Base-by-base conservation (phyloP, 2,113 vertebrate species). In the Chloebia gouldiae region DNA sequence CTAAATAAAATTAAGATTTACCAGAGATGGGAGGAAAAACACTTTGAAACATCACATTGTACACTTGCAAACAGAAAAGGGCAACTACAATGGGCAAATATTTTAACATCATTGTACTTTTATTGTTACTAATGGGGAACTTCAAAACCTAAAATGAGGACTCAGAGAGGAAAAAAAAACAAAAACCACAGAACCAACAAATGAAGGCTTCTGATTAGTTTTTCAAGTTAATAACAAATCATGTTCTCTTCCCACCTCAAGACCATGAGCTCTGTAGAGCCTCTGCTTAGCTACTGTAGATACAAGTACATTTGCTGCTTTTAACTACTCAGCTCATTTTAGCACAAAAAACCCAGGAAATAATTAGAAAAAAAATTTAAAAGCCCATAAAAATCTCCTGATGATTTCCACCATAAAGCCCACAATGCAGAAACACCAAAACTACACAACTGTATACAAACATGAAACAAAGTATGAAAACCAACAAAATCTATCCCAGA, bases 1-100 rank as follows among this genome's bases (percentile, higher is more conserved):
- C 83, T 92, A 97, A 94, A 97, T 84, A 94, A 97, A 97, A 97
- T 96, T 96, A 97, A 97, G 90, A 95, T 92, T 93, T 95, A 61
- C 81, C 66, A 96, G 78, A 54, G 86, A 97, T 96, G 15, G n/a
- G 37, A 94, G 88, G 86, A 95, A 61, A 78, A 90, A 20, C 72
- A 51, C 56, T 95, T 94, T 79, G 80, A 85, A 49, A 64, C n/a
- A 86, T 51, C 40, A 39, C 61, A 77, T 66, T 40, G 56, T 88
- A 78, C 27, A 2, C 25, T 89, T 92, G 10, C 69, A 96, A 82
- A 60, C 31, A 90, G 84, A 73, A 31, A 56, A 66, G 19, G 16
- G 23, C 18, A 78, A 92, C 85, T 83, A 89, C 50, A 63, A 72
- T 13, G 90, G n/a, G 53, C 78, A 94, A 93, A 71, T 13, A 0